Percentiles rank a stretch among this genome's conserved stretches.
Evolutionary conservation across 2,113 vertebrate species (phyloP).

Genomic region (Lepidothrix coronata): DNA sequence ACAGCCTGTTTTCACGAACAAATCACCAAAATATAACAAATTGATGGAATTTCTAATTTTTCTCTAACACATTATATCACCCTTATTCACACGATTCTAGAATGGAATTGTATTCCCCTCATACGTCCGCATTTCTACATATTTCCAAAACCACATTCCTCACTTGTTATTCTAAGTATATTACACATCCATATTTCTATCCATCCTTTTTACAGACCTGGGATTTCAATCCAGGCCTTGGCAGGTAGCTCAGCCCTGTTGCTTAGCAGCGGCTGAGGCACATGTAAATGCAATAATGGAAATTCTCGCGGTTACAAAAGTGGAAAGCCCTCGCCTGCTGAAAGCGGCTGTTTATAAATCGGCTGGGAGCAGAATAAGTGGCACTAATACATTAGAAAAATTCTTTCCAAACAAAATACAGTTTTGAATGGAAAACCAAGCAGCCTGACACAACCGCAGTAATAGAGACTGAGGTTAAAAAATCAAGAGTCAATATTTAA

Average conservation of each 20-base stretch:
- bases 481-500: neutral
- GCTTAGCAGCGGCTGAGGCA: conserved; percentile 66
- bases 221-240: conserved; percentile 35
- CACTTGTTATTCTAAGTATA: conserved; percentile 9
- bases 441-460: neutral
- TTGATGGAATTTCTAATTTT: neutral
- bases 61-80: neutral
- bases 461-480: neutral
- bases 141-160: neutral
- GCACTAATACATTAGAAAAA: conserved; percentile 35
- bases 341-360: conserved; percentile 6
- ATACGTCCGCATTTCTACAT: neutral
- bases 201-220: conserved; percentile 10
- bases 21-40: neutral
- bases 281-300: conserved; percentile 52
- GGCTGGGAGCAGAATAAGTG: conserved; percentile 1
- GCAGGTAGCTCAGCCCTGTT: conserved; percentile 49
- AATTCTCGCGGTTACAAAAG: conserved; percentile 36
- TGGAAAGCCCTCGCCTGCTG: conserved; percentile 41
- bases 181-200: conserved; percentile 1
- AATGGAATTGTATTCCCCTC: neutral
- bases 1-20: neutral
- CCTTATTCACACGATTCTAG: neutral
- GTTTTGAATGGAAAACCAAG: neutral
- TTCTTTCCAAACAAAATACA: conserved; percentile 29